Conservation (phyloP, 2,888 invertebrate genomes). For the Oscheius sp. region DNA sequence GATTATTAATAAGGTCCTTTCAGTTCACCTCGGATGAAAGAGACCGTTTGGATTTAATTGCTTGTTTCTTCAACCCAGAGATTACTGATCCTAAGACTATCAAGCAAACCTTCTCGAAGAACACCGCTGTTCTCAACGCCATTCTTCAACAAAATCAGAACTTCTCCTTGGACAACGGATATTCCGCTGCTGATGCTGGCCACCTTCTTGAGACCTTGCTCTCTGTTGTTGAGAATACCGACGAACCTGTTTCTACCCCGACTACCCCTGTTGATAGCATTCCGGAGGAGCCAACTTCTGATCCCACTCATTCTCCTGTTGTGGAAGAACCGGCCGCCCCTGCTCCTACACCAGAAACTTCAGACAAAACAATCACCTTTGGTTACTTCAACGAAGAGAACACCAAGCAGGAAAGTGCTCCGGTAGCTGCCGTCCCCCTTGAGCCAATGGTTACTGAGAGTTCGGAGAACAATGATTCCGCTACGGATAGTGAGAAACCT, state of each 20-base stretch:
- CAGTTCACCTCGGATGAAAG: slow-evolving; percentile 11
- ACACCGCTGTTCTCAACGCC: neutral
- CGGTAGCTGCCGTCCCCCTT: neutral
- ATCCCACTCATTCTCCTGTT: neutral
- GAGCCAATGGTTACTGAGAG: neutral
- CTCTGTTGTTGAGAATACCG: neutral
- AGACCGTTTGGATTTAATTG: neutral
- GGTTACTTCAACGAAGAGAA: slow-evolving; percentile 5
- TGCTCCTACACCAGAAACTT: neutral
- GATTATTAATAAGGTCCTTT: neutral
- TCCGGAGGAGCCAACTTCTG: neutral
- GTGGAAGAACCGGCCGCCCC: neutral
- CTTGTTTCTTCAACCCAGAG: slow-evolving; percentile 4
- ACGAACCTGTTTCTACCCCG: neutral
- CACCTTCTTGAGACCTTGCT: slow-evolving; percentile 3
- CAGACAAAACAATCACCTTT: neutral
- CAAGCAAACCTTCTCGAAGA: neutral
- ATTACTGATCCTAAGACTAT: neutral
- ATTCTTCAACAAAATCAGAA: neutral
- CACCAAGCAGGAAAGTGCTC: neutral
- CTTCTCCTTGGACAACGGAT: neutral
- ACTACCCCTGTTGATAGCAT: neutral
- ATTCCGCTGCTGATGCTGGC: slow-evolving; percentile 1
- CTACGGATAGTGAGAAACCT: neutral
- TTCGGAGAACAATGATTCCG: neutral